Evolutionary conservation across 1,140 invertebrate genomes (phyloP), one percentile per base, ranked within the genome.

Genomic region (Atta cephalotes): DNA sequence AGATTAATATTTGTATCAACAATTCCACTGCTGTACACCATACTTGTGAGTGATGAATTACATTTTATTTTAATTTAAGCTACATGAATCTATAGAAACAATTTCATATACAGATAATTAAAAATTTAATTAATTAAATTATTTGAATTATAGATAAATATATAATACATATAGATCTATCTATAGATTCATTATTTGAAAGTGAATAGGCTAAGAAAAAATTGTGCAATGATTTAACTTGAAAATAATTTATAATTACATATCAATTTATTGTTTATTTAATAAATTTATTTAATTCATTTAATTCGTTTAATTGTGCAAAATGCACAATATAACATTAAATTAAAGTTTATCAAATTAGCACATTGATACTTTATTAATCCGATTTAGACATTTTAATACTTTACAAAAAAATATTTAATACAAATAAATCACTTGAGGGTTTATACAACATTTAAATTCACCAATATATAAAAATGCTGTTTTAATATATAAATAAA

Each of bases 21-120:
- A 68, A 65, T 2, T 65, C 7, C 28, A 7, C n/a, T 21, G n/a
- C 31, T 39, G 18, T n/a, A 9, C 16, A 35, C n/a, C 65, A 16
- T 68, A 68, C n/a, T 10, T 18, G 65, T 68, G 35, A 68, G 35
- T 21, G 9, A 66, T 31, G n/a, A 39, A 68, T 68, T 66, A n/a
- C 35, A 39, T 68, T 39, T 68, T 6, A 68, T 68, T 39, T 39
- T 39, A 39, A 68, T 10, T 21, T 39, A 21, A 68, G 35, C 7
- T 28, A 9, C 9, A 39, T n/a, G n/a, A 4, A 68, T 68, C n/a
- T 21, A 45, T 68, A 9, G 4, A 39, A 63, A 28, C 3, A 35
- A 2, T 65, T 35, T 35, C 31, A 3, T 39, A 39, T 14, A 39
- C n/a, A n/a, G 7, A 9, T 25, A 35, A 65, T 65, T 35, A 35